phyloP scores from a whole-genome alignment of 2,797 vertebrate species.

The Pempheris klunzingeri region DNA sequence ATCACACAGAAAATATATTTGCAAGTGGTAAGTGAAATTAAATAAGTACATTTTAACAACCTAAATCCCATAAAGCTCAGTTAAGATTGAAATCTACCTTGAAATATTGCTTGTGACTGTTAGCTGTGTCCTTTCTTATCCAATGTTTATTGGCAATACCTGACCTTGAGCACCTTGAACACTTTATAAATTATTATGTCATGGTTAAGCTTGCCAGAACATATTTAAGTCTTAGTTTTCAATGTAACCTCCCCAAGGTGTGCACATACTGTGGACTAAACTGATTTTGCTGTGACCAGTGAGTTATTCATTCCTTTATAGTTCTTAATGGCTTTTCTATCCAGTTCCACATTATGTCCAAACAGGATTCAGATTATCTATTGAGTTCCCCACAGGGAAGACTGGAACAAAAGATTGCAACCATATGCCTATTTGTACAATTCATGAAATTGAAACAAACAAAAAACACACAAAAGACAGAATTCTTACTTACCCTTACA shows the following conservation, averaged over 20 bases:
- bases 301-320: neutral
- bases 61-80: constrained; percentile 44
- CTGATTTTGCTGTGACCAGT: neutral
- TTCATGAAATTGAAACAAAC: neutral
- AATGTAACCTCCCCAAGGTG: constrained; percentile 12
- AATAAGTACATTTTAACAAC: constrained; percentile 56
- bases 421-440: neutral
- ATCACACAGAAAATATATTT: constrained; percentile 34
- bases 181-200: constrained; percentile 60
- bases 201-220: constrained; percentile 64
- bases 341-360: neutral
- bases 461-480: neutral
- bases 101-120: constrained; percentile 42
- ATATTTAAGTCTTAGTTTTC: constrained; percentile 61
- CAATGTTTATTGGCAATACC: constrained; percentile 64
- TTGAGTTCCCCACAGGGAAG: constrained; percentile 4
- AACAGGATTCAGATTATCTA: constrained; percentile 19
- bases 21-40: constrained; percentile 43
- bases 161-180: constrained; percentile 53
- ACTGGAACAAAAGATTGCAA: neutral
- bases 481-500: no score
- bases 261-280: neutral
- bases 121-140: constrained; percentile 61
- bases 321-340: constrained; percentile 15
- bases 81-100: constrained; percentile 51